These are phyloP conservation scores for Zapornia atra DNA, from an alignment of 2,113 vertebrate genomes.

Conservation along the genomic window DNA sequence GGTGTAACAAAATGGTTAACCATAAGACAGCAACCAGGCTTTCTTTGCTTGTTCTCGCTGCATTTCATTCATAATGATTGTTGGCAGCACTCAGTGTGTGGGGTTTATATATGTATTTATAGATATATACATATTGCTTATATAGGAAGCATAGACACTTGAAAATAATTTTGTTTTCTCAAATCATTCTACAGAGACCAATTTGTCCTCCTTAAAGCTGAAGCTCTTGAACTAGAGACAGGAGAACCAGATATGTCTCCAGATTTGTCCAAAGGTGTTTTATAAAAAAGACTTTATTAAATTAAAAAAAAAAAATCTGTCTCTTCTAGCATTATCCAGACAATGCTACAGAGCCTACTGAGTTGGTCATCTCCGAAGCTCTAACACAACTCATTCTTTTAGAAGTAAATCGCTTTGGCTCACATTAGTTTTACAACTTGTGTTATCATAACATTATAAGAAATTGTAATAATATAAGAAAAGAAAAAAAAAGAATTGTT, in stretches of 20 bases:
- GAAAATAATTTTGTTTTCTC: slow-evolving; percentile 50
- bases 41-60: slow-evolving; percentile 61
- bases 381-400: not conserved
- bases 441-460: not conserved
- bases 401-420: not conserved
- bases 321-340: not conserved
- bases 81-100: slow-evolving; percentile 51
- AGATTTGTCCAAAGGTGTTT: not conserved
- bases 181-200: not conserved
- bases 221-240: not conserved
- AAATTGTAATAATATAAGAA: not conserved
- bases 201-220: not conserved
- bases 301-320: not conserved
- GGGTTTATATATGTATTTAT: slow-evolving; percentile 61
- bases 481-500: not conserved
- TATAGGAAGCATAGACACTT: slow-evolving; percentile 45
- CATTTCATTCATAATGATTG: slow-evolving; percentile 66
- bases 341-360: not conserved
- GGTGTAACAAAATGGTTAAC: slow-evolving; percentile 40
- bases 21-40: slow-evolving; percentile 45
- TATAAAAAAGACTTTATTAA: slow-evolving; percentile 2
- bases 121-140: slow-evolving; percentile 54
- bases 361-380: not conserved
- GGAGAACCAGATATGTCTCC: not conserved
- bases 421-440: not conserved